Base-by-base conservation (phyloP, 2,888 invertebrate species). In the Caenorhabditis panamensis region DNA sequence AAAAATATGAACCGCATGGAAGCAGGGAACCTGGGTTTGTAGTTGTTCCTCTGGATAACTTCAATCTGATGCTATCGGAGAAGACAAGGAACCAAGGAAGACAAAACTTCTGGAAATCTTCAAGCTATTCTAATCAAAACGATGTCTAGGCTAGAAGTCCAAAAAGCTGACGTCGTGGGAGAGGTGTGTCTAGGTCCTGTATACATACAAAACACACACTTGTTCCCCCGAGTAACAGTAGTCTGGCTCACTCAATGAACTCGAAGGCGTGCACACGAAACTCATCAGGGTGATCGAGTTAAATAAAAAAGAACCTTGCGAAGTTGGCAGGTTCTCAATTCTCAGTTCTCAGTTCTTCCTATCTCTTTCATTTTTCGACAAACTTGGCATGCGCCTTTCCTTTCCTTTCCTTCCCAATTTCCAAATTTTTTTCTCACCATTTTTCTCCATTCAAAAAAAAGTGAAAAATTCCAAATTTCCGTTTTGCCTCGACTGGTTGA, bases 241-340 rank as follows among this genome's bases (percentile, higher is more conserved):
- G n/a, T n/a, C n/a, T n/a, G n/a, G n/a, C n/a, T n/a, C 31, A 31
- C 31, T 31, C 3, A 41, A 9, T 41, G 41, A 41, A 41, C 41
- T 41, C 13, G 41, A 16, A 41, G 41, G 41, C 41, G 26, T 26
- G 54, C 54, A 63, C 71, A 71, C 64, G 36, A 53, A 59, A 53
- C 64, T 73, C 64, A 73, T 73, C 73, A 72, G 31, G 24, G 56
- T 72, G 71, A 72, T 72, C 47, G 64, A 58, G 63, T 59, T 37
- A 61, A 28, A 59, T 31, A 58, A 31, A 59, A 59, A 47, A 59
- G 51, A 58, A 36, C 9, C 20, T 49, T 47, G 36, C n/a, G 31
- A 26, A 59, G 44, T 49, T 62, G 62, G 71, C 62, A 71, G 71
- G 71, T 71, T 71, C n/a, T 54, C 37, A 22, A 54, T 58, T 37